Evolutionary conservation across 2,797 vertebrate species (phyloP).

Genomic region (Craterocephalus amniculus): DNA sequence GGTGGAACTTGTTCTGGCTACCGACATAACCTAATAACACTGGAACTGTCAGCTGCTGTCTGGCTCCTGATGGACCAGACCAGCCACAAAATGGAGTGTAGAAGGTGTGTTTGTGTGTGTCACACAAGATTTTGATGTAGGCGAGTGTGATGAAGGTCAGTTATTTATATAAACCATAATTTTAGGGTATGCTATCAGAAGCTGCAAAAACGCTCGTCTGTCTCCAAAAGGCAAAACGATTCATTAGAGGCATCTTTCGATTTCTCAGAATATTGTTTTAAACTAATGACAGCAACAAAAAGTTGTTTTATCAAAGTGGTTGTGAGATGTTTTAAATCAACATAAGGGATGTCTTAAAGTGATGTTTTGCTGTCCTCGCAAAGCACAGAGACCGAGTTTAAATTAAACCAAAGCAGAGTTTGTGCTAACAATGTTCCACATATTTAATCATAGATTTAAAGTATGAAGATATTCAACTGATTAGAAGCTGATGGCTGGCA

Average conservation of each 20-base stretch:
- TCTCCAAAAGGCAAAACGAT: not conserved
- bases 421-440: not conserved
- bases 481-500: too few relatives aligned
- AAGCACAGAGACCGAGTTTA: not conserved
- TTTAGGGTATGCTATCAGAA: not conserved
- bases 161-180: too few relatives aligned
- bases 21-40: slow-evolving; percentile 57
- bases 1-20: slow-evolving; percentile 27
- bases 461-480: not conserved
- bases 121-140: too few relatives aligned
- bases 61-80: slow-evolving; percentile 28
- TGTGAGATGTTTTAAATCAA: too few relatives aligned
- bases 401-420: too few relatives aligned
- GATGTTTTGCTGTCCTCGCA: not conserved
- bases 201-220: not conserved
- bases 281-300: too few relatives aligned
- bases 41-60: slow-evolving; percentile 10
- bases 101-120: too few relatives aligned
- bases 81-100: not conserved
- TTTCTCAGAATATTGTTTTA: not conserved
- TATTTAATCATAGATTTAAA: not conserved
- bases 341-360: too few relatives aligned
- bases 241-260: not conserved
- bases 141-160: too few relatives aligned
- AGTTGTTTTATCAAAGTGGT: too few relatives aligned